Evolutionary conservation across 2,113 vertebrate species (phyloP).

Genomic region (human (Homo sapiens)): GRCh38 chr11:55886501-55887000

Average conservation of each 20-base stretch:
- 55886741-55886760: neutral
- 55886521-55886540: too few species aligned
- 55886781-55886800: neutral
- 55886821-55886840: neutral
- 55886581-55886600: neutral
- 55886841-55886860: neutral
- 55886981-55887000: too few species aligned
- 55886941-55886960: too few species aligned
- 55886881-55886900: too few species aligned
- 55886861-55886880: neutral
- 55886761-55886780: neutral
- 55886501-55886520: neutral
- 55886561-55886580: neutral
- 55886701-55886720: neutral
- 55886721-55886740: neutral
- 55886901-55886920: neutral
- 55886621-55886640: neutral
- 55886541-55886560: neutral
- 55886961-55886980: too few species aligned
- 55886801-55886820: neutral
- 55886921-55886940: too few species aligned
- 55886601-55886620: neutral
- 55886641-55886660: neutral
- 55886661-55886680: neutral
- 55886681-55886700: neutral